Conservation (phyloP, 2,113 vertebrate species). For the Saimiri boliviensis region DNA sequence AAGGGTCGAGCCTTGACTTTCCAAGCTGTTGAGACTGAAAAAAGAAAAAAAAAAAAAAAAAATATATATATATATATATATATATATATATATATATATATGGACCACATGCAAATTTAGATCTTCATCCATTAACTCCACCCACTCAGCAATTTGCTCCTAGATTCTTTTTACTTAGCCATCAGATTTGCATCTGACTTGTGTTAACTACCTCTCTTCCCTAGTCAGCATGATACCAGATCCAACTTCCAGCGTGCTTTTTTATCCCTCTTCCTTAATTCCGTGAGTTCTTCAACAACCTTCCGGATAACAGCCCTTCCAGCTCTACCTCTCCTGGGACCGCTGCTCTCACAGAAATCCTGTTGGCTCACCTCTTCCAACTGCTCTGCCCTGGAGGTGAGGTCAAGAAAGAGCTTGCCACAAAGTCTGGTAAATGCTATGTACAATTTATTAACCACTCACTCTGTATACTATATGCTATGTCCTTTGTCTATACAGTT, state of each 20-base stretch:
- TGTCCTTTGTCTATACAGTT: not conserved
- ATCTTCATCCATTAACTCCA: not conserved
- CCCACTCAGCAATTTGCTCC: constrained; percentile 46
- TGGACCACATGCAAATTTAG: constrained; percentile 23
- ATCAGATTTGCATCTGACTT: constrained; percentile 28
- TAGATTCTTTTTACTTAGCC: not conserved
- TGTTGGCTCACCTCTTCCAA: not conserved
- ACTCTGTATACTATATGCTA: not conserved
- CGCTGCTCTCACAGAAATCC: not conserved
- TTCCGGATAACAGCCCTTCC: not conserved
- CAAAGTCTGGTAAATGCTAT: not conserved
- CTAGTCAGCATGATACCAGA: not conserved
- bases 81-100: too few relatives aligned
- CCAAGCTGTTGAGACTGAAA: constrained; percentile 3
- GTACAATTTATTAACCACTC: not conserved
- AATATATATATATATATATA: too few relatives aligned
- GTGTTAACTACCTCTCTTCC: not conserved
- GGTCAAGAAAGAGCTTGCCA: not conserved
- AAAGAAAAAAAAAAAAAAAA: constrained; percentile 44
- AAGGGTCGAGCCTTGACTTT: constrained; percentile 20
- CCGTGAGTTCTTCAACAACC: not conserved
- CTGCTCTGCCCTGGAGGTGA: not conserved
- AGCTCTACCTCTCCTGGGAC: not conserved
- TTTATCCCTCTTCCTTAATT: not conserved
- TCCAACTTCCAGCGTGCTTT: not conserved